phyloP scores from a whole-genome alignment of 2,113 vertebrate genomes.

The Amphiprion percula region DNA sequence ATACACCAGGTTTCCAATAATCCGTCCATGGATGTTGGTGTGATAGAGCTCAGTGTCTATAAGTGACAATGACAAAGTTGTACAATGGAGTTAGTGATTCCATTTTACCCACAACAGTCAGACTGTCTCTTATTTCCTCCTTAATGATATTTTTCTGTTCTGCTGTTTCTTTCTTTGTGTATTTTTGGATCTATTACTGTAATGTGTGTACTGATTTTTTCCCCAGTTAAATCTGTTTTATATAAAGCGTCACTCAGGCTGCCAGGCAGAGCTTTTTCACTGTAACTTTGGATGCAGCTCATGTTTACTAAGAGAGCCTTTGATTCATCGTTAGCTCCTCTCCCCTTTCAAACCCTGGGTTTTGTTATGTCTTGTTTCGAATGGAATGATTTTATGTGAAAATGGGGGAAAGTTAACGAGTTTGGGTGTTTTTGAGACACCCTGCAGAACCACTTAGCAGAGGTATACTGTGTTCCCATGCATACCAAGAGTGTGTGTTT shows the following conservation, averaged over 20 bases:
- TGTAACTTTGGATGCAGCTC: slow-evolving; percentile 50
- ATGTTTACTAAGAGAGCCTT: slow-evolving; percentile 60
- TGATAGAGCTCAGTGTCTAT: slow-evolving; percentile 26
- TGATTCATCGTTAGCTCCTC: slow-evolving; percentile 51
- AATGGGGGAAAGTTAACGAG: slow-evolving; percentile 42
- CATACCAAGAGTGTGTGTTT: slow-evolving; percentile 41
- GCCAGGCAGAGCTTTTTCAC: slow-evolving; percentile 58
- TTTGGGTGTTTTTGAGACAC: slow-evolving; percentile 39
- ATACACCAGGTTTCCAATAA: not conserved
- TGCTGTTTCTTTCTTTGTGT: slow-evolving; percentile 36
- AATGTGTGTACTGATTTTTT: slow-evolving; percentile 41
- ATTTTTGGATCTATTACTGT: slow-evolving; percentile 56
- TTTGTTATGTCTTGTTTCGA: slow-evolving; percentile 50
- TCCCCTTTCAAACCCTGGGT: not conserved
- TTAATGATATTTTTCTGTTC: slow-evolving; percentile 45
- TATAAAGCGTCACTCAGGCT: slow-evolving; percentile 65
- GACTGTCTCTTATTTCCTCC: slow-evolving; percentile 42
- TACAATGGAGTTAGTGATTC: slow-evolving; percentile 21
- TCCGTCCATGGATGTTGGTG: slow-evolving; percentile 12
- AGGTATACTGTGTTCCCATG: slow-evolving; percentile 53
- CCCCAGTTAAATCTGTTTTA: slow-evolving; percentile 65
- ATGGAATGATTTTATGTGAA: slow-evolving; percentile 39
- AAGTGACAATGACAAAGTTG: not conserved
- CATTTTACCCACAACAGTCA: slow-evolving; percentile 19
- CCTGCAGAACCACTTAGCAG: slow-evolving; percentile 31